Evolutionary conservation across 2,797 vertebrate species (phyloP).

Genomic region (Phalanger gymnotis): DNA sequence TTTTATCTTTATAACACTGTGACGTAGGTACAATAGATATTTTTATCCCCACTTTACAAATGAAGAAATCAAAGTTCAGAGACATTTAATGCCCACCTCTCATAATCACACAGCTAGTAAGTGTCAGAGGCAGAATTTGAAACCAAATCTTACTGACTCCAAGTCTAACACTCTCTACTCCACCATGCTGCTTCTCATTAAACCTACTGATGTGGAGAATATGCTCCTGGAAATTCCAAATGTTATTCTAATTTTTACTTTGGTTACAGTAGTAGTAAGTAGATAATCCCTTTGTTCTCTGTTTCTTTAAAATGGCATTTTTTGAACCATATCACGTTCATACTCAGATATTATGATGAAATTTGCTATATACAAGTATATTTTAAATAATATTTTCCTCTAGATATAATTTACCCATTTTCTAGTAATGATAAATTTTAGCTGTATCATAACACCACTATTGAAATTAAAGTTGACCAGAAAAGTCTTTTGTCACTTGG

Average conservation of each 20-base stretch:
- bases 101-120: no score
- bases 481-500: background rate
- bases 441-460: background rate
- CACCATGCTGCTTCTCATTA: background rate
- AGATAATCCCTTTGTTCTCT: background rate
- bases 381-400: background rate
- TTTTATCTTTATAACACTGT: no score
- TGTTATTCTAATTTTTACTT: constrained; percentile 16
- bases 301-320: constrained; percentile 21
- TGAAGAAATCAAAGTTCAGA: no score
- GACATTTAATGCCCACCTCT: no score
- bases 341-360: constrained; percentile 15
- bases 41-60: no score
- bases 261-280: background rate
- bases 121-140: no score
- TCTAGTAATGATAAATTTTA: background rate
- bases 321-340: background rate
- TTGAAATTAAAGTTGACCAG: background rate
- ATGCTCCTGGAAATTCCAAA: background rate
- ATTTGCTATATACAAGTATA: background rate
- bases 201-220: background rate
- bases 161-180: no score
- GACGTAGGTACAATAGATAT: no score
- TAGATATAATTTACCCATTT: background rate
- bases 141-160: no score